Evolutionary conservation across 2,888 invertebrate genomes (phyloP).

Genomic region (Lysandra coridon): DNA sequence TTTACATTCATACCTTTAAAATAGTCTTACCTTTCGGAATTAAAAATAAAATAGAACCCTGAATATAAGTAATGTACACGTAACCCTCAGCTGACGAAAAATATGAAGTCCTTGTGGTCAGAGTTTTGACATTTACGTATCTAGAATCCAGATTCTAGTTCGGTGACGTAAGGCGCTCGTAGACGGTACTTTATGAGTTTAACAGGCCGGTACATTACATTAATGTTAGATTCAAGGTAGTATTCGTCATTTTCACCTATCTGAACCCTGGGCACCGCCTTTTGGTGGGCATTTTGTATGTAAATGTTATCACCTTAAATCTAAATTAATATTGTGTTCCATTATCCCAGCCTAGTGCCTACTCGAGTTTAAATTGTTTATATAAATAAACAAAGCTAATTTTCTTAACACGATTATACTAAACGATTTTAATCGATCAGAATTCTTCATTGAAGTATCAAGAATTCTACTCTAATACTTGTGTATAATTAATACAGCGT

Average conservation of each 20-base stretch:
- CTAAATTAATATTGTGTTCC: background rate
- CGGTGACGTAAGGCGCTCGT: slow-evolving; percentile 20
- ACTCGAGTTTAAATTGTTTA: background rate
- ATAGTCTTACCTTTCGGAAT: no score
- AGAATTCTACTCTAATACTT: background rate
- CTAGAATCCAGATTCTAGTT: slow-evolving; percentile 12
- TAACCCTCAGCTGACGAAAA: background rate
- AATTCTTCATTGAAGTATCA: background rate
- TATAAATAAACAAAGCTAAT: background rate
- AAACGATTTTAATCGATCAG: background rate
- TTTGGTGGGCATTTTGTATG: slow-evolving; percentile 14
- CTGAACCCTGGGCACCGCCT: background rate
- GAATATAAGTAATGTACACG: background rate
- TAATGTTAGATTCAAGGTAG: slow-evolving; percentile 12
- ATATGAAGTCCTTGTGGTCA: background rate
- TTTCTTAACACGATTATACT: background rate
- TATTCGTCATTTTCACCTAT: slow-evolving; percentile 26
- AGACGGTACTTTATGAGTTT: slow-evolving; percentile 15
- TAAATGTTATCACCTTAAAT: background rate
- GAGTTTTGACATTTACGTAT: slow-evolving; percentile 17
- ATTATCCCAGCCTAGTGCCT: background rate
- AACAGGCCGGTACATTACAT: background rate
- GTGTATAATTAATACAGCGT: background rate
- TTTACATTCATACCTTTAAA: background rate
- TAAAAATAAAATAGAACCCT: background rate